Conservation (phyloP, 2,113 vertebrate genomes). For the Stictonetta naevosa region DNA sequence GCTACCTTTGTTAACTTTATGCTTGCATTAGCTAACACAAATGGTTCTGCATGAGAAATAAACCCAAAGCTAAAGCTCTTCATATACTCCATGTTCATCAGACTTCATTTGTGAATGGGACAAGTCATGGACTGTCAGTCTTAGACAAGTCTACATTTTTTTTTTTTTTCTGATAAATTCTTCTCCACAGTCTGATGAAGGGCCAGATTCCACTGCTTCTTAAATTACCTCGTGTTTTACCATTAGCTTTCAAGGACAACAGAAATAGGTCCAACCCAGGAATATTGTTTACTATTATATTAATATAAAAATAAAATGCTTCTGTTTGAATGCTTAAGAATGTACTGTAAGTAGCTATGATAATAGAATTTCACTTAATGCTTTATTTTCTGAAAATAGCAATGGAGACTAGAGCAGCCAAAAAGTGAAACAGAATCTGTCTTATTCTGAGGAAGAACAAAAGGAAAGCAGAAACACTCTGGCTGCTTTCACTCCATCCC, state of each 20-base stretch:
- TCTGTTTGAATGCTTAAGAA: not conserved
- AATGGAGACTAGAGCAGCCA: not conserved
- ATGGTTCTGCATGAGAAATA: not conserved
- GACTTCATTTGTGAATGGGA: not conserved
- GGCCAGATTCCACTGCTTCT: not conserved
- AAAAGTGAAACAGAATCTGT: not conserved
- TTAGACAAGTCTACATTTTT: not conserved
- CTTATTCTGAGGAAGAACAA: not conserved
- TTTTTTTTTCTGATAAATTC: not conserved
- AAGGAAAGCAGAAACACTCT: not conserved
- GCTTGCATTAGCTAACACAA: not conserved
- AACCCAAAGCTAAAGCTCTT: not conserved
- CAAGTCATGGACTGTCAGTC: not conserved
- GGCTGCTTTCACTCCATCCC: not conserved
- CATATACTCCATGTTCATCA: not conserved
- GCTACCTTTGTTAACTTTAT: not conserved
- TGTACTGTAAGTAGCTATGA: not conserved
- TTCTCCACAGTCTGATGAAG: not conserved
- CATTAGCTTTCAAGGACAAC: not conserved
- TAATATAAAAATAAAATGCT: not conserved
- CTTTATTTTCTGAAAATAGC: not conserved
- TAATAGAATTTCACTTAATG: not conserved
- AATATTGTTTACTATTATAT: not conserved
- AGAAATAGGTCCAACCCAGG: not conserved
- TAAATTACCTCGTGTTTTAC: not conserved